phyloP scores from a whole-genome alignment of 2,113 vertebrate species.

The Equus quagga region DNA sequence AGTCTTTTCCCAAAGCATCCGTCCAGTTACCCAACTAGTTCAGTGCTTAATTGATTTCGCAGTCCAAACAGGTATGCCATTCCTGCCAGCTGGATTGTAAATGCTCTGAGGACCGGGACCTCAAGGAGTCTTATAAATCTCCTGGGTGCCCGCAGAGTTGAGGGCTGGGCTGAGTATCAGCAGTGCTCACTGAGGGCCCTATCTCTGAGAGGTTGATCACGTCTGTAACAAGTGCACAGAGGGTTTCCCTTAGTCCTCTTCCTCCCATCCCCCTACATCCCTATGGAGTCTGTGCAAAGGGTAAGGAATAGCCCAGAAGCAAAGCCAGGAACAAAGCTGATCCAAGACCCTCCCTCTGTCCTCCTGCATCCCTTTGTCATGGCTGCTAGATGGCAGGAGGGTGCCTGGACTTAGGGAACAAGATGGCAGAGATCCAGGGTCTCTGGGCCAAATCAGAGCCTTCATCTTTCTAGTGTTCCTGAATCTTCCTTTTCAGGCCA shows the following conservation, averaged over 20 bases:
- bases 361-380: not conserved
- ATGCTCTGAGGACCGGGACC: not conserved
- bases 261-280: accelerated
- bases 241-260: not conserved
- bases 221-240: not conserved
- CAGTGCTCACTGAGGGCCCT: not conserved
- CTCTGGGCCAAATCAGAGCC: not conserved
- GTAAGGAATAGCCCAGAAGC: not conserved
- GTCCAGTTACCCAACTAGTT: not conserved
- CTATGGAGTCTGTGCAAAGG: not conserved
- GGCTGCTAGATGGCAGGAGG: no score
- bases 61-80: not conserved
- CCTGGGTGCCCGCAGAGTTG: not conserved
- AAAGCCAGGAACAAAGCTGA: not conserved
- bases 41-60: not conserved
- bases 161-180: accelerated
- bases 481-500: not conserved
- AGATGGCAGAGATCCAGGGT: not conserved
- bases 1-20: not conserved
- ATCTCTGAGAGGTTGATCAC: not conserved
- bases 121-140: not conserved
- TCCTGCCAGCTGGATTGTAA: not conserved
- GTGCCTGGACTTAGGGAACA: not conserved
- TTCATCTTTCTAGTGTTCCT: not conserved
- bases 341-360: not conserved